Percentiles rank a stretch among this genome's conserved stretches.
Evolutionary conservation across 2,797 vertebrate genomes (phyloP).

Genomic region (Anguilla anguilla): DNA sequence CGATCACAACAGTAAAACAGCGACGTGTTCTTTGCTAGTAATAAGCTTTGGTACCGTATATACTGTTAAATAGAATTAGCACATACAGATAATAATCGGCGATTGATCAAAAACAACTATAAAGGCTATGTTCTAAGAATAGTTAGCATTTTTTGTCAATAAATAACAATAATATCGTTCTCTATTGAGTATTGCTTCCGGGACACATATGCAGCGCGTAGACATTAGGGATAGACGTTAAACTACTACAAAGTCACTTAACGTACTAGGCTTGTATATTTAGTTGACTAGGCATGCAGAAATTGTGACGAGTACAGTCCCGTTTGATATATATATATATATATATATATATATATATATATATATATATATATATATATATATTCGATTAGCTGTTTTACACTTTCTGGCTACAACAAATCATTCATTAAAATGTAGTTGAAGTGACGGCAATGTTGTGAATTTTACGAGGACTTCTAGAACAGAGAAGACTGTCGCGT

Average conservation of each 20-base stretch:
- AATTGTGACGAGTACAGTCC: neutral
- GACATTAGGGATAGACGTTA: neutral
- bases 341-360: too few relatives aligned
- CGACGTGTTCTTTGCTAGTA: neutral
- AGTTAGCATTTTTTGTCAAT: neutral
- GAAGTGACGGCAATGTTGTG: neutral
- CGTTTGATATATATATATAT: neutral
- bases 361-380: neutral
- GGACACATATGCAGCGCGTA: neutral
- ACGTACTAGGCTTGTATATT: neutral
- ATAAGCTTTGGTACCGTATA: neutral
- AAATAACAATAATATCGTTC: neutral
- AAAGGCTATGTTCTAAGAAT: neutral
- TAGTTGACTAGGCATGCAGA: neutral
- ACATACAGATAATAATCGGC: neutral
- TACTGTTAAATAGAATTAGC: neutral
- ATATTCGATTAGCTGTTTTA: neutral
- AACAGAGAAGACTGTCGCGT: neutral
- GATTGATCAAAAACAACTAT: neutral
- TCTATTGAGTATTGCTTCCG: neutral
- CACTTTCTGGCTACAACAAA: neutral
- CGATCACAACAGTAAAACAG: neutral
- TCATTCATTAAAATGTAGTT: neutral
- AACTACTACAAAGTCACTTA: neutral
- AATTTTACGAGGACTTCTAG: conserved; percentile 46